Base-by-base conservation (phyloP, 2,888 invertebrate species). In the Phoenoteleia sp. region DNA sequence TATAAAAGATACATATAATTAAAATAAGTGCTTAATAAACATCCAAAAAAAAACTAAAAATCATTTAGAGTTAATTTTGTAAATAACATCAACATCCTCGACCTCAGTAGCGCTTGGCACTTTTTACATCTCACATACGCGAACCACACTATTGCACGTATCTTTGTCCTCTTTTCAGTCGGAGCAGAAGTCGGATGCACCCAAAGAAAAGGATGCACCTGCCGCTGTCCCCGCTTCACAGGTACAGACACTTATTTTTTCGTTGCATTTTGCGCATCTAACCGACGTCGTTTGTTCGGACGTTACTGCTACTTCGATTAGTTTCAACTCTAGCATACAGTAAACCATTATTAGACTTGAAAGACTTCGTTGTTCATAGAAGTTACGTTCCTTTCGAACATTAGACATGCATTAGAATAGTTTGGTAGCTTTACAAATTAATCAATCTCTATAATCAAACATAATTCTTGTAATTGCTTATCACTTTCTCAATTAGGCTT, bases 141-240 rank as follows among this genome's bases (percentile, higher is more conserved):
- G 33, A 60, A 67, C 87, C 69, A 88, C 88, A 89, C 87, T 89
- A 88, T 91, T 93, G 92, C 92, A 93, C 92, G 91, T 91, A 89
- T 93, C 86, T 92, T 92, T 92, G 88, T 92, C 91, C 90, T 92
- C 91, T 92, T 93, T 93, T 91, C 93, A 93, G 93, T 91, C 92
- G 92, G 92, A 93, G 93, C 92, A 93, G 90, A 93, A 91, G 89
- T 90, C 89, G 88, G 91, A 91, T 91, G 91, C 91, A 91, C 91
- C 91, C 89, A 91, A 90, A 90, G 91, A 92, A 90, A 90, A 90
- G 89, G 91, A 84, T 83, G 92, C 91, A 92, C 91, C 91, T 91
- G 89, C 89, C 88, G 89, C 86, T 91, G 90, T 88, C 89, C 90
- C 91, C 90, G 91, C 91, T 91, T 88, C 89, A 89, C 92, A 93